These are phyloP conservation scores for Procambarus virginalis DNA, from an alignment of 1,140 invertebrate genomes.

Conservation along the genomic window DNA sequence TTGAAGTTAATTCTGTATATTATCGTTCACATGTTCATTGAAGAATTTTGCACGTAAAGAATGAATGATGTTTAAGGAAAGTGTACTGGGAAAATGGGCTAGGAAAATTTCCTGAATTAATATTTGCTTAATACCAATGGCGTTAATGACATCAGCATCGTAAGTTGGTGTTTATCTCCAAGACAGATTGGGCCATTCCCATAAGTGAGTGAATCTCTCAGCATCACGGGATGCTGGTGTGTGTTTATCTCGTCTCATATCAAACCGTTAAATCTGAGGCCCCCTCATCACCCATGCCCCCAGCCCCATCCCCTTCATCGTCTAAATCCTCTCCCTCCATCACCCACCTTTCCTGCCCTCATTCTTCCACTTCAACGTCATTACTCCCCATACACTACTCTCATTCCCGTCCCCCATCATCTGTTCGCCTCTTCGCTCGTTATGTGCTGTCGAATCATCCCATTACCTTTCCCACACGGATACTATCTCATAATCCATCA, in stretches of 20 bases:
- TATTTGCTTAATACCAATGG: too few species aligned
- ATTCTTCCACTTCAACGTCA: neutral
- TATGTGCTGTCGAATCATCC: too few species aligned
- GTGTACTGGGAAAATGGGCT: too few species aligned
- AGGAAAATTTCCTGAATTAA: too few species aligned
- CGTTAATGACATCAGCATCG: too few species aligned
- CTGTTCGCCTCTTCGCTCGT: too few species aligned
- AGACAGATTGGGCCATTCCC: neutral
- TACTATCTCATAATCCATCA: too few species aligned
- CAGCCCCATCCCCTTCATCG: neutral
- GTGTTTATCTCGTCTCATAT: neutral
- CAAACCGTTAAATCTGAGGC: neutral
- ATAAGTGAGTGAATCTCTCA: neutral
- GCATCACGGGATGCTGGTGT: neutral
- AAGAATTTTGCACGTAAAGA: too few species aligned
- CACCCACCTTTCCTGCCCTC: neutral
- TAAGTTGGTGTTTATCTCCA: neutral
- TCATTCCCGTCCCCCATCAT: neutral
- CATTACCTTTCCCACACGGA: too few species aligned
- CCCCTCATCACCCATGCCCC: neutral
- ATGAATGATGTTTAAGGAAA: too few species aligned
- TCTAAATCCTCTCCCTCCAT: neutral
- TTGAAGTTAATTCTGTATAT: too few species aligned
- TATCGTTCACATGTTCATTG: too few species aligned
- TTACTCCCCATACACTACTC: neutral